Evolutionary conservation across 2,888 invertebrate species (phyloP).

Genomic region (Tenodera sinensis): DNA sequence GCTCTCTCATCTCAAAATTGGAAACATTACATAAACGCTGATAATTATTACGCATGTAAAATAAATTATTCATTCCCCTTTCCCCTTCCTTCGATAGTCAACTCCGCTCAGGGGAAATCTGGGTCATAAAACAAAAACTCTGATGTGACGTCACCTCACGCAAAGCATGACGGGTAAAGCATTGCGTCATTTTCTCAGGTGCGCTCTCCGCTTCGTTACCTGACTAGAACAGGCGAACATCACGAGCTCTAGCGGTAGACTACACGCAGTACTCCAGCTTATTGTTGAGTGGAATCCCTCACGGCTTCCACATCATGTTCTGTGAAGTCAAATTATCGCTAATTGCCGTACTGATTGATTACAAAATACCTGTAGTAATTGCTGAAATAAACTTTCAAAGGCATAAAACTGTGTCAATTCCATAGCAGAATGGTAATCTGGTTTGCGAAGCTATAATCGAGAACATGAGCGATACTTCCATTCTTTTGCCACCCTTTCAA

Average conservation of each 20-base stretch:
- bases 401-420: not conserved
- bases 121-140: conserved; percentile 24
- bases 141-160: conserved; percentile 28
- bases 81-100: not conserved
- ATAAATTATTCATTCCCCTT: not conserved
- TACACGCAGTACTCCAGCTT: not conserved
- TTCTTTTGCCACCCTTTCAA: too few relatives aligned
- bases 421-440: not conserved
- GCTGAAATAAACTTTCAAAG: not conserved
- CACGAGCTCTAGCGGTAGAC: not conserved
- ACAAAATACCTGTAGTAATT: not conserved
- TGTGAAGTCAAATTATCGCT: not conserved
- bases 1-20: not conserved
- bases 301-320: not conserved
- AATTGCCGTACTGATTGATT: not conserved
- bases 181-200: conserved; percentile 27
- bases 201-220: conserved; percentile 17
- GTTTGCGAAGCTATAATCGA: not conserved
- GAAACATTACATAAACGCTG: not conserved
- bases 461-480: not conserved
- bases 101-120: conserved; percentile 22
- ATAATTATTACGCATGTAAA: not conserved
- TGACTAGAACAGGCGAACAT: conserved; percentile 4
- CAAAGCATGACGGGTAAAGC: conserved; percentile 26
- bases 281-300: not conserved